phyloP scores from a whole-genome alignment of 2,797 vertebrate species.

The Clarias platycephalus region DNA sequence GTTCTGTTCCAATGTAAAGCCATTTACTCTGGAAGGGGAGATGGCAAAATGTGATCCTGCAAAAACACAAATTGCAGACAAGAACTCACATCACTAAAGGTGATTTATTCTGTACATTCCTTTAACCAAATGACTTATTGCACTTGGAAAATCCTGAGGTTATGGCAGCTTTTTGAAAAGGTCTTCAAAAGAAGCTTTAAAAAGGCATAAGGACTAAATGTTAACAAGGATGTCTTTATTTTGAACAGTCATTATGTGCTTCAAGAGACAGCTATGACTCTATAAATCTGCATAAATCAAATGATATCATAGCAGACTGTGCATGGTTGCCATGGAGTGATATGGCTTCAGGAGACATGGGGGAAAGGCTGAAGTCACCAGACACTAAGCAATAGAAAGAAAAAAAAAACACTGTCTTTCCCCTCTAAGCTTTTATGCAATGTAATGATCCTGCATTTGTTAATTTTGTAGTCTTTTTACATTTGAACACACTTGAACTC shows the following conservation, averaged over 20 bases:
- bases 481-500: background rate
- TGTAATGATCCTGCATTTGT: background rate
- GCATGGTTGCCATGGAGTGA: conserved; percentile 44
- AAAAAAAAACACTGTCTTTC: conserved; percentile 14
- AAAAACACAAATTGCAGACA: conserved; percentile 59
- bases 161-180: conserved; percentile 7
- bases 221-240: conserved; percentile 34
- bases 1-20: conserved; percentile 95
- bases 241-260: conserved; percentile 31
- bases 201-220: conserved; percentile 31
- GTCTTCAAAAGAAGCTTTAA: background rate
- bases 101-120: background rate
- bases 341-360: conserved; percentile 28
- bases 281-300: conserved; percentile 45
- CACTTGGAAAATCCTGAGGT: background rate
- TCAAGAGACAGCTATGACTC: conserved; percentile 27
- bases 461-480: conserved; percentile 8
- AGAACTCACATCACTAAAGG: conserved; percentile 39
- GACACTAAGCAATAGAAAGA: conserved; percentile 5
- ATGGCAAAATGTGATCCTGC: conserved; percentile 97
- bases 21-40: conserved; percentile 99
- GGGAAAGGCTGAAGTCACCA: conserved; percentile 21
- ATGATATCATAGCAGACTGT: conserved; percentile 37
- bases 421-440: conserved; percentile 12
- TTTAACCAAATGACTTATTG: background rate